Conservation (phyloP, 2,888 invertebrate species). For the Cheilosia scutellata region DNA sequence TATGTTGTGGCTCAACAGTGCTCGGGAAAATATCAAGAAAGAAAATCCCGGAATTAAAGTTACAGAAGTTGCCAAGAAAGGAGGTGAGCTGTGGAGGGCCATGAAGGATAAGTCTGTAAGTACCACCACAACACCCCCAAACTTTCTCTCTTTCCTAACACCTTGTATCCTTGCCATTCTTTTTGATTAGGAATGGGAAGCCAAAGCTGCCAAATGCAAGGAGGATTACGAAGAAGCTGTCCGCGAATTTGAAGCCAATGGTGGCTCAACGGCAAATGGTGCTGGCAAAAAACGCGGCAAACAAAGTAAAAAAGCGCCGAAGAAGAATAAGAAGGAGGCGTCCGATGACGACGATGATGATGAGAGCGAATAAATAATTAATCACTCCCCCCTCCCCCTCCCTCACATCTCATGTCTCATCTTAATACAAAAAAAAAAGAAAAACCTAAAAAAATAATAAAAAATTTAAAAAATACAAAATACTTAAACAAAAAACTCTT, state of each 20-base stretch:
- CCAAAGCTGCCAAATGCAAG: slow-evolving; percentile 93
- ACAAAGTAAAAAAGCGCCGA: slow-evolving; percentile 84
- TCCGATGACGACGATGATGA: slow-evolving; percentile 88
- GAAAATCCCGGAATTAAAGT: slow-evolving; percentile 95
- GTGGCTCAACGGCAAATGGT: slow-evolving; percentile 85
- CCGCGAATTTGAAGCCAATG: slow-evolving; percentile 94
- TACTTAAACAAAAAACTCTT: slow-evolving; percentile 69
- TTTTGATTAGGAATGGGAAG: slow-evolving; percentile 92
- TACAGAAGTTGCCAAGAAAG: slow-evolving; percentile 96
- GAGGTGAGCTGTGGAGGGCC: slow-evolving; percentile 96
- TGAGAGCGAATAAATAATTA: slow-evolving; percentile 86
- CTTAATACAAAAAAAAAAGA: slow-evolving; percentile 74
- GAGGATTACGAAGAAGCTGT: slow-evolving; percentile 94
- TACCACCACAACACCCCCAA: slow-evolving; percentile 61
- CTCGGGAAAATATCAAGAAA: slow-evolving; percentile 92
- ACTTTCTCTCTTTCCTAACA: not conserved
- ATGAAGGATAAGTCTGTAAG: slow-evolving; percentile 93
- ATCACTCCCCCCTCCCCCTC: slow-evolving; percentile 58
- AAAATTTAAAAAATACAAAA: slow-evolving; percentile 67
- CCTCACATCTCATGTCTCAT: slow-evolving; percentile 50
- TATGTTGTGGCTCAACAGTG: slow-evolving; percentile 96
- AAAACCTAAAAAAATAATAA: slow-evolving; percentile 60
- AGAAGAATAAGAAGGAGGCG: slow-evolving; percentile 86
- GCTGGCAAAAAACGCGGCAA: slow-evolving; percentile 85
- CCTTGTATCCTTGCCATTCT: slow-evolving; percentile 4